phyloP scores from a whole-genome alignment of 1,140 invertebrate genomes.

The Meloidogyne exigua region DNA sequence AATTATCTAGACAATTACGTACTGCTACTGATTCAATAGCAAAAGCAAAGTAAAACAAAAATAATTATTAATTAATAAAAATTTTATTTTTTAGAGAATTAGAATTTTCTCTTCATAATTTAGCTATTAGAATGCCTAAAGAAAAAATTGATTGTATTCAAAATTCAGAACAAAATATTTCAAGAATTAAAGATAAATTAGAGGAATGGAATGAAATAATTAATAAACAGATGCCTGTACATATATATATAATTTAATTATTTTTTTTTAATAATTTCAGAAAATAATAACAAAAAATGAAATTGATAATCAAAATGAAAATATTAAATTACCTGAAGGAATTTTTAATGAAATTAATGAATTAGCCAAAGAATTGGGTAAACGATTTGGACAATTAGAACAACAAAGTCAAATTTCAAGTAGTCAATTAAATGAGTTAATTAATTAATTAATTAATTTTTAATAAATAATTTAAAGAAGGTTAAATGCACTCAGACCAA shows the following conservation, averaged over 20 bases:
- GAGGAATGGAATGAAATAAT: slow-evolving; percentile 23
- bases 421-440: neutral
- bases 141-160: slow-evolving; percentile 23
- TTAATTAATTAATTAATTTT: too few species aligned
- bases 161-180: slow-evolving; percentile 11
- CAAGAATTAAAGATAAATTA: slow-evolving; percentile 32
- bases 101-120: slow-evolving; percentile 41
- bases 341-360: slow-evolving; percentile 16
- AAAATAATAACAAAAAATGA: slow-evolving; percentile 9
- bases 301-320: neutral
- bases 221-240: neutral
- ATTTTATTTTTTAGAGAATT: slow-evolving; percentile 30
- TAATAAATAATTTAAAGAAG: neutral
- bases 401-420: neutral
- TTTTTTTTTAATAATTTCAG: neutral
- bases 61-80: neutral
- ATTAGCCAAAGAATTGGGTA: neutral
- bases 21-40: slow-evolving; percentile 27
- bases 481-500: neutral
- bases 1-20: slow-evolving; percentile 35
- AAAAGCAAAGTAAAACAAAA: slow-evolving; percentile 31
- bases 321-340: neutral
- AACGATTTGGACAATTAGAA: neutral
- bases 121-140: slow-evolving; percentile 42
- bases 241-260: neutral